Evolutionary conservation across 2,888 invertebrate species (phyloP).

Genomic region (Lycia hirtaria): DNA sequence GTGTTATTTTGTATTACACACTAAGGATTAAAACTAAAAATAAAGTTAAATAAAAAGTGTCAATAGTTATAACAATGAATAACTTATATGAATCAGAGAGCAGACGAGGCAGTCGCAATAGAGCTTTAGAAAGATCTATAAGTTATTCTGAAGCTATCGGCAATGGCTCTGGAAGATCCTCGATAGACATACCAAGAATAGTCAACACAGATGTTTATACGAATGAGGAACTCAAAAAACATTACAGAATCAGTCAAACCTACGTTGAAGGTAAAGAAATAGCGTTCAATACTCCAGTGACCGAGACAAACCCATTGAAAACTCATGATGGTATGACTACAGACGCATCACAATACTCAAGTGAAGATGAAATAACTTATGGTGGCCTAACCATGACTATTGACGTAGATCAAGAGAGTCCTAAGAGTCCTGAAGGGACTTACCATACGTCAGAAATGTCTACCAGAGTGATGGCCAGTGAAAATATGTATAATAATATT

Average conservation of each 20-base stretch:
- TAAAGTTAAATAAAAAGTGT: neutral
- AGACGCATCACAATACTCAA: constrained; percentile 64
- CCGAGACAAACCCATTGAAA: constrained; percentile 48
- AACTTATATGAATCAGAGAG: constrained; percentile 53
- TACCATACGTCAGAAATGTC: constrained; percentile 62
- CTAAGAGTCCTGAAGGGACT: constrained; percentile 56
- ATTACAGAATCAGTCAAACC: constrained; percentile 75
- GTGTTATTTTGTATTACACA: neutral
- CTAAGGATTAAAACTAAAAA: neutral
- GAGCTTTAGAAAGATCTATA: constrained; percentile 71
- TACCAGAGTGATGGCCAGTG: constrained; percentile 58
- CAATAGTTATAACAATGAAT: constrained; percentile 34
- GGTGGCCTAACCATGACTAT: constrained; percentile 73
- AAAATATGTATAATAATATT: constrained; percentile 43
- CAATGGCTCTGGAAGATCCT: constrained; percentile 65
- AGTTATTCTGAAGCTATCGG: constrained; percentile 81
- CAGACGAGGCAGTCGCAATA: constrained; percentile 62
- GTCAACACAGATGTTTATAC: constrained; percentile 72
- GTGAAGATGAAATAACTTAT: constrained; percentile 68
- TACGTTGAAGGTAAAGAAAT: constrained; percentile 80
- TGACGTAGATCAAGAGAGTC: constrained; percentile 68
- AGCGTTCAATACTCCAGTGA: constrained; percentile 56
- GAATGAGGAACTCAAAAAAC: constrained; percentile 76
- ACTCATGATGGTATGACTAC: constrained; percentile 50
- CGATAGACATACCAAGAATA: constrained; percentile 75